These are phyloP conservation scores for Watsonalla cultraria DNA, from an alignment of 2,888 invertebrate species.

Conservation along the genomic window DNA sequence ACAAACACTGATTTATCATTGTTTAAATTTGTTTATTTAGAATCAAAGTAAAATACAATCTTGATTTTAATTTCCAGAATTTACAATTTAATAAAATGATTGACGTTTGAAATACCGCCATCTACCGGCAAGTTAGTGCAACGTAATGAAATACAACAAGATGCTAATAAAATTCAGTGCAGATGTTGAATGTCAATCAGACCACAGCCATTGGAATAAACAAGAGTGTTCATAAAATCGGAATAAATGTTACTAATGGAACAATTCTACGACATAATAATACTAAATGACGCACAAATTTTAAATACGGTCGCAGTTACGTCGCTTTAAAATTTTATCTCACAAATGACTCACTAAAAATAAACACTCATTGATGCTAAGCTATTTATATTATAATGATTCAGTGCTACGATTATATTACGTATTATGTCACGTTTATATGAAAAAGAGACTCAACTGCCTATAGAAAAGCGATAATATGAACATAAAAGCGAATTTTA, in stretches of 20 bases:
- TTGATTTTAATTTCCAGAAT: no score
- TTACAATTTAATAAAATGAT: background rate
- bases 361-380: slow-evolving; percentile 11
- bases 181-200: background rate
- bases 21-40: no score
- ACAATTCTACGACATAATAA: background rate
- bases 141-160: background rate
- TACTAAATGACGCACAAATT: slow-evolving; percentile 6
- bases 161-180: background rate
- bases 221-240: slow-evolving; percentile 2
- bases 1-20: background rate
- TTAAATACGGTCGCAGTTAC: slow-evolving; percentile 10
- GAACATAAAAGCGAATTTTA: slow-evolving; percentile 70
- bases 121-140: background rate
- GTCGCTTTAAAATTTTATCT: slow-evolving; percentile 32
- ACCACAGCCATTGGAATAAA: background rate
- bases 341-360: slow-evolving; percentile 24
- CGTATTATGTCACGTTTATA: slow-evolving; percentile 41
- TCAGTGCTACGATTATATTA: slow-evolving; percentile 50
- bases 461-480: slow-evolving; percentile 70
- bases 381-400: slow-evolving; percentile 45
- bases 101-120: background rate
- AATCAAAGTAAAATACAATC: no score
- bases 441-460: slow-evolving; percentile 59
- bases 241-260: slow-evolving; percentile 12